phyloP scores from a whole-genome alignment of 2,113 vertebrate species.

The Rattus rattus region DNA sequence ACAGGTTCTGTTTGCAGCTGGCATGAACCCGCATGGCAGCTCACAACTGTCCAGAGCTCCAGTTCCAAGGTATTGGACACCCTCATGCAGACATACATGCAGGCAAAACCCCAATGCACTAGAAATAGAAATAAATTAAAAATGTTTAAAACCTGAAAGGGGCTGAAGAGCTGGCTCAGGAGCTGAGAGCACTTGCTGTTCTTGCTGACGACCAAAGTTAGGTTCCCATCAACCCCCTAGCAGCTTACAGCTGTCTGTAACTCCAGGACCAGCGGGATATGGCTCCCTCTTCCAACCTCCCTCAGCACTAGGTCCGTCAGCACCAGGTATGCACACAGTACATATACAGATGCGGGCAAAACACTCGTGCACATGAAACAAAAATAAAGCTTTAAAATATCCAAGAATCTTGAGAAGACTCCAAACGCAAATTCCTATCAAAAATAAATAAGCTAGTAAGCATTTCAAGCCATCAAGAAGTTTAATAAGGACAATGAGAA shows the following conservation, averaged over 20 bases:
- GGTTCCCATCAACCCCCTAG: not conserved
- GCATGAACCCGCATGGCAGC: not conserved
- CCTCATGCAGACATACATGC: not conserved
- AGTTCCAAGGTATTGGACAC: not conserved
- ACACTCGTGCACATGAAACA: not conserved
- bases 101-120: not conserved
- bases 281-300: not conserved
- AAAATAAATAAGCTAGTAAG: not conserved
- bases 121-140: not conserved
- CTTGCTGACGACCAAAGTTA: not conserved
- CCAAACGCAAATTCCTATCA: not conserved
- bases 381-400: not conserved
- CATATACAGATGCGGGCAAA: not conserved
- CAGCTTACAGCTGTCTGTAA: not conserved
- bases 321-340: not conserved
- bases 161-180: not conserved
- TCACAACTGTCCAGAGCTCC: too few relatives aligned
- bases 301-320: not conserved
- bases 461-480: not conserved
- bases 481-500: not conserved
- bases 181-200: not conserved
- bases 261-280: not conserved
- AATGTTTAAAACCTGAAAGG: not conserved
- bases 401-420: not conserved
- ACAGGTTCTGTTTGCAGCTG: not conserved